Base-by-base conservation (phyloP, 1,140 invertebrate species). In the Drosophila lacertosa region DNA sequence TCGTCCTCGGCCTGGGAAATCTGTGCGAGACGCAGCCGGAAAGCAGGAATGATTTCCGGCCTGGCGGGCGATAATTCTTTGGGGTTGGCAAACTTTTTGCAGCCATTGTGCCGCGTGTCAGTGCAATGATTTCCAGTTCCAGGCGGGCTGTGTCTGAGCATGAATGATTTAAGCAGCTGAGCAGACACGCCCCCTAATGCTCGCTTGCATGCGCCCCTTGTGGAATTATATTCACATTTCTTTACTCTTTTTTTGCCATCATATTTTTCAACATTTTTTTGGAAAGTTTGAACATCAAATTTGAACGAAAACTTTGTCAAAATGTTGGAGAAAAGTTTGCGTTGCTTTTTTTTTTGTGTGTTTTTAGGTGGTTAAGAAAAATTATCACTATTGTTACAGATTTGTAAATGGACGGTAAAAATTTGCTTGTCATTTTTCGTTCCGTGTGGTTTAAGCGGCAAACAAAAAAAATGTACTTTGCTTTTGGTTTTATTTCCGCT, bases 331-430 rank as follows among this genome's bases (percentile, higher is more conserved):
- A 20, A 75, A 88, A 88, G 44, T 80, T 29, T 29, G 7, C 26
- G 2, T 7, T 29, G 7, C 9, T 29, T 83, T 48, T 26, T 16
- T 54, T 26, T 37, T 40, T 6, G n/a, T 39, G 7, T 22, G 1
- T 40, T 54, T 54, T 35, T 50, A 37, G 35, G 60, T 51, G 57
- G 70, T 51, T 69, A 58, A 69, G 65, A 64, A 77, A 86, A 86
- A 88, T 88, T 81, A 78, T 88, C 82, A 88, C 82, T 73, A 88
- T 88, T 88, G 77, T 88, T 81, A 79, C 64, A 78, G 70, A 81
- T 88, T 82, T 72, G 59, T 53, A 75, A 69, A 79, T 48, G 64
- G 74, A 62, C 77, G 37, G 55, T 72, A 40, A 65, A 75, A 63
- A 75, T 77, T 65, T 71, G 35, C 7, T 62, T 65, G 44, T 74